phyloP scores from a whole-genome alignment of 2,797 vertebrate species.

The Hydrolagus colliei region DNA sequence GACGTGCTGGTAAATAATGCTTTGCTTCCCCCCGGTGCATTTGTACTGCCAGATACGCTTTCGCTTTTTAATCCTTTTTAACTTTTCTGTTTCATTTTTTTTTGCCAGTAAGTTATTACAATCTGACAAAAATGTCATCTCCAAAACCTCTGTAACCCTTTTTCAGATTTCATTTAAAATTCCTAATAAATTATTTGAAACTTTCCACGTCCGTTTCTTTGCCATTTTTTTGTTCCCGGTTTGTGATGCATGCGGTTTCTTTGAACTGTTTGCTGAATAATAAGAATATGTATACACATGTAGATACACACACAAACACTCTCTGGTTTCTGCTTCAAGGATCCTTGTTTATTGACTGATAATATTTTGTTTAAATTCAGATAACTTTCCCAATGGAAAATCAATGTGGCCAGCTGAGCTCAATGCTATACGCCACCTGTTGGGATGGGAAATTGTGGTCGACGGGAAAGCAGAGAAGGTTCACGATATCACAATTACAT shows the following conservation, averaged over 20 bases:
- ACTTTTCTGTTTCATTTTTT: conserved; percentile 22
- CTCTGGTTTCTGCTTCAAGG: neutral
- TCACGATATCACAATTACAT: too few relatives aligned
- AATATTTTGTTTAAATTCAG: neutral
- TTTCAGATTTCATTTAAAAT: conserved; percentile 67
- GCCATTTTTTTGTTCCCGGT: conserved; percentile 36
- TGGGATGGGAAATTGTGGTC: neutral
- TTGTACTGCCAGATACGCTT: conserved; percentile 18
- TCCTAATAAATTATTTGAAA: conserved; percentile 99
- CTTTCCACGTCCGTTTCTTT: conserved; percentile 51
- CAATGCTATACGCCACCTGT: neutral
- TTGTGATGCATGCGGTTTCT: neutral
- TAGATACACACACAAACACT: too few relatives aligned
- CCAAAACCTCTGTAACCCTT: conserved; percentile 42
- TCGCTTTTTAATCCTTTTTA: conserved; percentile 22
- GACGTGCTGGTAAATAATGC: conserved; percentile 29
- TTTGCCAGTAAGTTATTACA: conserved; percentile 32
- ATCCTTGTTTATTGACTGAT: neutral
- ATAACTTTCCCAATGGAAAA: neutral
- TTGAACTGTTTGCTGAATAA: too few relatives aligned
- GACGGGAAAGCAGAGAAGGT: neutral
- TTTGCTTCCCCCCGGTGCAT: conserved; percentile 24
- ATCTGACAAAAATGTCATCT: conserved; percentile 29
- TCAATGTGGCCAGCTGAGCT: neutral
- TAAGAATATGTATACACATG: too few relatives aligned